Evolutionary conservation across 1,140 invertebrate species (phyloP), one percentile per base, ranked within the genome.

Genomic region (Macrostomum lignano): DNA sequence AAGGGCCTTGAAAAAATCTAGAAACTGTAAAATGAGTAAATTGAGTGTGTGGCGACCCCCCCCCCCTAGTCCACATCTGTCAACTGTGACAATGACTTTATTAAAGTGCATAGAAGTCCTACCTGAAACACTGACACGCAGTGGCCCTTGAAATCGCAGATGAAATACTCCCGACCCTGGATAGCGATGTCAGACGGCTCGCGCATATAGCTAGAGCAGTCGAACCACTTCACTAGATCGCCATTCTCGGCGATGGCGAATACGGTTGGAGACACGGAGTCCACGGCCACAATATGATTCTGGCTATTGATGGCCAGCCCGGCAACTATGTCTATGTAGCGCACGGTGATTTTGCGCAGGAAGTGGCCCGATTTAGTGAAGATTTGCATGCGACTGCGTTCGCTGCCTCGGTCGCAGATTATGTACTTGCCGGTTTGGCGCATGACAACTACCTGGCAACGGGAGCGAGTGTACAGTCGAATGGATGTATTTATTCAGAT

Each of bases 121-220:
- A n/a, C n/a, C n/a, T n/a, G n/a, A n/a, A n/a, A n/a, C n/a, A n/a
- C n/a, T n/a, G n/a, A n/a, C n/a, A n/a, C n/a, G n/a, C n/a, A n/a
- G n/a, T n/a, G n/a, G n/a, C n/a, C n/a, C 60, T 91, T 91, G 53
- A 88, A 93, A 56, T 93, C 82, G 54, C 82, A 91, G 17, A 91
- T 77, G 60, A 79, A 93, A 60, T 78, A 88, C 54, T 86, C 77
- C 46, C 78, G 77, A 38, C 74, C 74, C 59, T 69, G 72, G 41
- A 91, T 76, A 37, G 78, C 79, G 48, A 93, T 82, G 57, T 93
- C 82, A 33, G 78, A 84, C 10, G 82, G 81, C 56, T 93, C 82
- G 39, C 76, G 65, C 79, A 91, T 88, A 51, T 81, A 77, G 55
- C 82, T 75, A 51, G 74, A 81, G 58, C 81, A 88, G 54, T 88